Base-by-base conservation (phyloP, 2,113 vertebrate genomes). In the Columba livia region DNA sequence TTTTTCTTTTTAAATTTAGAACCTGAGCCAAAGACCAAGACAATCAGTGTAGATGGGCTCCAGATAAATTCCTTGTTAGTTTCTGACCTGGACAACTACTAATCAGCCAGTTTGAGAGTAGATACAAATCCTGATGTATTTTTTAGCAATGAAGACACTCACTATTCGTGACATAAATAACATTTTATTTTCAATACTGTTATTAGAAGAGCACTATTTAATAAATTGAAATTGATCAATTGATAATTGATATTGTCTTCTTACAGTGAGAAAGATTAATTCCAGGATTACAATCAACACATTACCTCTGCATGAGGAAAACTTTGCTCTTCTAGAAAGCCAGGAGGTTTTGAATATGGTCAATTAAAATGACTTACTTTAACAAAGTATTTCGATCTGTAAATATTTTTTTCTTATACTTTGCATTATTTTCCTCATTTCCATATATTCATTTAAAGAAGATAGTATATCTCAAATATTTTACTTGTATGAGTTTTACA, bases 91-190 rank as follows among this genome's bases (percentile, higher is more conserved):
- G 28, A 85, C 84, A 85, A 67, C 7, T 54, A 56, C 51, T 67
- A 56, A 71, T 72, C 47, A 75, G 1, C 4, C 70, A 50, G 5
- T 1, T 57, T 29, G 9, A n/a, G 6, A 82, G 29, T 17, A 85
- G 79, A 81, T 72, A 50, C 17, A 71, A 64, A 5, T 53, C n/a
- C 80, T 80, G 17, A 48, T 70, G 44, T 69, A 60, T 34, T 79
- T 88, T 89, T 67, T 75, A 61, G 44, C 77, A 56, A 20, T 79
- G 28, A 89, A 60, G 70, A 60, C 77, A 5, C 3, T 69, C 47
- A 42, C 5, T 61, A 61, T 75, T 94, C 17, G 61, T 92, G 70
- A 57, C 18, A 31, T 84, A 93, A 96, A 96, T 95, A 92, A 91
- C 57, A 96, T 95, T 97, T 95, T 87, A 67, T 31, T 50, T 78